phyloP scores from a whole-genome alignment of 2,888 invertebrate genomes.

The Drosophila kuntzei region DNA sequence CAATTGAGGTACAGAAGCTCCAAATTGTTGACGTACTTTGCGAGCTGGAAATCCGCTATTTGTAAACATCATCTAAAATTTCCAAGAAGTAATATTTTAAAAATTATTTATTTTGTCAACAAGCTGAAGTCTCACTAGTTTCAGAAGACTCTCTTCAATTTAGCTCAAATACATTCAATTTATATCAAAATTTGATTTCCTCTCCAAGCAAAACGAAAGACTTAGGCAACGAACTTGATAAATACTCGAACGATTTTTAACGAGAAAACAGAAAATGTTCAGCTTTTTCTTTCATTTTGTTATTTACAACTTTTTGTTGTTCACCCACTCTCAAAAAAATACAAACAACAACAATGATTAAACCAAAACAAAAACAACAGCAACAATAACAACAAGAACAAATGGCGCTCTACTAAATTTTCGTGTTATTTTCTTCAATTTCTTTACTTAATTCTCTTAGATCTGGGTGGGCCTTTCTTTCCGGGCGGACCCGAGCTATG shows the following conservation, averaged over 20 bases:
- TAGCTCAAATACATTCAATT: background rate
- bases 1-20: slow-evolving; percentile 34
- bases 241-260: background rate
- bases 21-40: slow-evolving; percentile 1
- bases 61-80: background rate
- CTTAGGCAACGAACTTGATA: slow-evolving; percentile 72
- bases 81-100: background rate
- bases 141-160: background rate
- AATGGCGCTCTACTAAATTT: slow-evolving; percentile 44
- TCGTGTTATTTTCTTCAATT: slow-evolving; percentile 26
- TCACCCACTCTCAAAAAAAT: slow-evolving; percentile 3
- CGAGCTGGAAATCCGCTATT: slow-evolving; percentile 15
- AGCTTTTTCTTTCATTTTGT: slow-evolving; percentile 33
- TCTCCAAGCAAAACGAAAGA: slow-evolving; percentile 59
- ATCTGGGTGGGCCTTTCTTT: slow-evolving; percentile 98
- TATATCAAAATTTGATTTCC: background rate
- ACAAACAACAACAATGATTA: slow-evolving; percentile 16
- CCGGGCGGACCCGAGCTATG: slow-evolving; percentile 97
- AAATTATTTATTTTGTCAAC: background rate
- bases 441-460: slow-evolving; percentile 86
- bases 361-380: slow-evolving; percentile 5
- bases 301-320: slow-evolving; percentile 18
- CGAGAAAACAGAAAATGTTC: background rate
- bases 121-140: background rate
- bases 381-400: background rate